Percentiles rank a stretch among this genome's conserved stretches.
Conservation (phyloP, 1,140 invertebrate genomes). For the Sweltsa coloradensis region DNA sequence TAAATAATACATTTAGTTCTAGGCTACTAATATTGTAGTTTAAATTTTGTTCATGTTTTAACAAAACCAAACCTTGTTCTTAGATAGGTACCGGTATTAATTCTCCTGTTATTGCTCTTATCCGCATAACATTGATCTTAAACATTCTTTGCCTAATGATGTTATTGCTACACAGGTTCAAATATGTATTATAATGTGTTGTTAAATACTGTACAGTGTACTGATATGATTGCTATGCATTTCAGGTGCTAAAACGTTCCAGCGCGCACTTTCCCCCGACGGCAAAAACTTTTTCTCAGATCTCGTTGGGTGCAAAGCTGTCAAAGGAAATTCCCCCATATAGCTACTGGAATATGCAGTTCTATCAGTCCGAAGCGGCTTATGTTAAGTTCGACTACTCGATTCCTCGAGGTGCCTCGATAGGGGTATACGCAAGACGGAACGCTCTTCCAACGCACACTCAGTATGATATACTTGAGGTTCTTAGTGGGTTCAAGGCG, state of each 20-base stretch:
- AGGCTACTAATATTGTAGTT: no score
- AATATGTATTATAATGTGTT: no score
- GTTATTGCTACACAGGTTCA: no score
- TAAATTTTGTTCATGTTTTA: no score
- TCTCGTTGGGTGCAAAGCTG: slow-evolving; percentile 68
- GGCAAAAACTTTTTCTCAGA: slow-evolving; percentile 80
- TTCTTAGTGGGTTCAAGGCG: slow-evolving; percentile 82
- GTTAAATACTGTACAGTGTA: background rate
- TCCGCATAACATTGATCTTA: no score
- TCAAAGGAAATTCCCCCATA: slow-evolving; percentile 80
- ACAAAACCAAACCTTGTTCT: no score
- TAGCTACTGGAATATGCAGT: slow-evolving; percentile 94
- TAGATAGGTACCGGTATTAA: no score
- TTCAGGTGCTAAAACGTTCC: slow-evolving; percentile 69
- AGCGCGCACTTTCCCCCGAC: slow-evolving; percentile 80
- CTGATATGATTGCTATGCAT: slow-evolving; percentile 9
- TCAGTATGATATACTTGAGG: slow-evolving; percentile 89
- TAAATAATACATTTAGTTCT: no score
- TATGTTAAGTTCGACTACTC: slow-evolving; percentile 93
- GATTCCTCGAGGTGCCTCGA: slow-evolving; percentile 78
- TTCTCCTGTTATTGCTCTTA: no score
- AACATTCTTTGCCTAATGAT: no score
- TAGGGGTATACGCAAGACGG: slow-evolving; percentile 83
- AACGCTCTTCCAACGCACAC: slow-evolving; percentile 93
- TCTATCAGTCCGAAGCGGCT: slow-evolving; percentile 81